Evolutionary conservation across 2,888 invertebrate genomes (phyloP).

Genomic region (Heliconius ismenius): DNA sequence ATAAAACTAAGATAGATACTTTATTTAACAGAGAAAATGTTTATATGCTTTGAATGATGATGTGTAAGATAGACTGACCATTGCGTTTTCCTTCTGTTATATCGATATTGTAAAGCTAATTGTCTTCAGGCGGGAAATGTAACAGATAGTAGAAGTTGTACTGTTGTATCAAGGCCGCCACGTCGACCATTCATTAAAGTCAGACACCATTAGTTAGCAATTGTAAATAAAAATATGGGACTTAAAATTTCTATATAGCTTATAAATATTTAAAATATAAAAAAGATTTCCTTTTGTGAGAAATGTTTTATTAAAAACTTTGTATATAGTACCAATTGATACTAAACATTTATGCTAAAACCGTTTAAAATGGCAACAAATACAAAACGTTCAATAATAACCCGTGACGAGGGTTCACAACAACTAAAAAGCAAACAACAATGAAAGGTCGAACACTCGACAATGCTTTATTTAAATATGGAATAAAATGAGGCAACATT

Average conservation of each 20-base stretch:
- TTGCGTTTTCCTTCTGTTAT: conserved; percentile 70
- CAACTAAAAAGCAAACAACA: conserved; percentile 29
- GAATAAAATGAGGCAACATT: conserved; percentile 9
- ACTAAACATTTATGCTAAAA: not conserved
- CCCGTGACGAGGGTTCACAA: conserved; percentile 27
- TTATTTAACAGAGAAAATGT: not conserved
- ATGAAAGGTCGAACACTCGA: conserved; percentile 18
- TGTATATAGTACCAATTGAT: not conserved
- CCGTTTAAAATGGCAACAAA: conserved; percentile 17
- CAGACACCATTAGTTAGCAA: not conserved
- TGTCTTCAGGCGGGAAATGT: conserved; percentile 78
- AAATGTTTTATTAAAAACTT: not conserved
- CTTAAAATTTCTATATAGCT: not conserved
- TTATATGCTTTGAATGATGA: conserved; percentile 42
- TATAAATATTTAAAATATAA: not conserved
- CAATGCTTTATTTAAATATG: conserved; percentile 28
- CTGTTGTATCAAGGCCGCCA: conserved; percentile 55
- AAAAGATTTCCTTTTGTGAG: not conserved
- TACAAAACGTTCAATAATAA: conserved; percentile 20
- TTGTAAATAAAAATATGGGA: too few relatives aligned
- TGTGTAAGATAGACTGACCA: conserved; percentile 66
- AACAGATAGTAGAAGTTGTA: conserved; percentile 78
- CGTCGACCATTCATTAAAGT: conserved; percentile 72
- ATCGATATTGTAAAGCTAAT: conserved; percentile 78
- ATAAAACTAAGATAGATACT: not conserved